phyloP scores from a whole-genome alignment of 2,113 vertebrate species.

The Otolemur garnettii region DNA sequence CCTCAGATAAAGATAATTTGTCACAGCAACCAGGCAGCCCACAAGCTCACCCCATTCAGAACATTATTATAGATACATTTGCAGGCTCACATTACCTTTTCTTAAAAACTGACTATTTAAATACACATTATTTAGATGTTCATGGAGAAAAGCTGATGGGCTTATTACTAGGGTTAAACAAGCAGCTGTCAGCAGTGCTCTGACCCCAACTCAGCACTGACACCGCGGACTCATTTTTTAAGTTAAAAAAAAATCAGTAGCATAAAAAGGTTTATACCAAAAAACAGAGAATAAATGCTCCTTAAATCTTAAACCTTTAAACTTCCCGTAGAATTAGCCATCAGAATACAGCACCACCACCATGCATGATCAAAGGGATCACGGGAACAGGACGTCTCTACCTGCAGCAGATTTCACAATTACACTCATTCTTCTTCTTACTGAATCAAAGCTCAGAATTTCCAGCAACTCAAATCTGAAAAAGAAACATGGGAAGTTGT shows the following conservation, averaged over 20 bases:
- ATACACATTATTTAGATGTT: neutral
- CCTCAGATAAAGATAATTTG: neutral
- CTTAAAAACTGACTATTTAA: neutral
- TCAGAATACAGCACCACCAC: neutral
- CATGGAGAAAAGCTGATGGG: neutral
- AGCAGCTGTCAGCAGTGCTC: neutral
- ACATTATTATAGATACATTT: neutral
- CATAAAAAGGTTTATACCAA: neutral
- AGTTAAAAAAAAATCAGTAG: neutral
- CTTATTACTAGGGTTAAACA: neutral
- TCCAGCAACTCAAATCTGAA: constrained; percentile 95
- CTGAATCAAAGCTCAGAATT: constrained; percentile 96
- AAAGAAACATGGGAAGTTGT: neutral
- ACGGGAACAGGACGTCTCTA: constrained; percentile 77
- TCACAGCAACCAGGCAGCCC: neutral
- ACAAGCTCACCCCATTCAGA: too few species aligned
- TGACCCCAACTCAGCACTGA: too few species aligned
- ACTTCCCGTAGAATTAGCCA: fast-evolving
- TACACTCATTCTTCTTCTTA: constrained; percentile 97
- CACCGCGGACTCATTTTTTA: neutral
- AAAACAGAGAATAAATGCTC: neutral
- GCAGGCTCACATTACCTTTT: neutral
- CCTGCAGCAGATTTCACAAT: constrained; percentile 93
- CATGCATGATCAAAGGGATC: fast-evolving
- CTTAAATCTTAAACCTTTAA: neutral